Evolutionary conservation across 2,113 vertebrate genomes (phyloP), one percentile per base, ranked within the genome.

Genomic region (Rousettus leschenaultii): DNA sequence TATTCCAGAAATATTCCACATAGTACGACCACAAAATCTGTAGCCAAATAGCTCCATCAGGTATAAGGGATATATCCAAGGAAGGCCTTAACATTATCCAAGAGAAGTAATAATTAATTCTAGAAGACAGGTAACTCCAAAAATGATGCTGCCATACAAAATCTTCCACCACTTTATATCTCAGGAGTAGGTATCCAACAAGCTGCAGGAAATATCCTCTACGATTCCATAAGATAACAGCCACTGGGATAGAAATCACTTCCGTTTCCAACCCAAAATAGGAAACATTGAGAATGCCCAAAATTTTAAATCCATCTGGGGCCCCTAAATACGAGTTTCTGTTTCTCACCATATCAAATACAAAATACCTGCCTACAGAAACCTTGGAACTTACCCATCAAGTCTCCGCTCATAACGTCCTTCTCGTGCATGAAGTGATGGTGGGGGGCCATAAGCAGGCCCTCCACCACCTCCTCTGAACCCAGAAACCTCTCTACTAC

Each of bases 341-440:
- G 98, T 99, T 99, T 99, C 98, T 99, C 98, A 99, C 98, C 98
- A 99, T 97, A 99, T 98, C 98, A 99, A 99, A 99, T 98, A 99
- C 98, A 98, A 99, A 99, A 99, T 99, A 99, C 98, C 99, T 99
- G 99, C 98, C 99, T 99, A 99, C 98, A 98, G 98, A 99, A 99
- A 99, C 98, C 98, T 99, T 99, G 98, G 98, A 98, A 99, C 99
- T 99, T 99, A 99, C 99, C 99, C 99, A 99, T 99, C 99, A 96
- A 99, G 99, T 99, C 99, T 99, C 98, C 99, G 99, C 98, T 99
- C 99, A 99, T 99, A 99, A 99, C 99, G 99, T 99, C 99, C 99
- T 99, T 99, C 99, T 99, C 99, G 99, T 99, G 99, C 99, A 99
- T 99, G 99, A 98, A 99, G 99, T 94, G 99, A 99, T 98, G 99